Base-by-base conservation (phyloP, 2,797 vertebrate genomes). In the Catharus ustulatus region DNA sequence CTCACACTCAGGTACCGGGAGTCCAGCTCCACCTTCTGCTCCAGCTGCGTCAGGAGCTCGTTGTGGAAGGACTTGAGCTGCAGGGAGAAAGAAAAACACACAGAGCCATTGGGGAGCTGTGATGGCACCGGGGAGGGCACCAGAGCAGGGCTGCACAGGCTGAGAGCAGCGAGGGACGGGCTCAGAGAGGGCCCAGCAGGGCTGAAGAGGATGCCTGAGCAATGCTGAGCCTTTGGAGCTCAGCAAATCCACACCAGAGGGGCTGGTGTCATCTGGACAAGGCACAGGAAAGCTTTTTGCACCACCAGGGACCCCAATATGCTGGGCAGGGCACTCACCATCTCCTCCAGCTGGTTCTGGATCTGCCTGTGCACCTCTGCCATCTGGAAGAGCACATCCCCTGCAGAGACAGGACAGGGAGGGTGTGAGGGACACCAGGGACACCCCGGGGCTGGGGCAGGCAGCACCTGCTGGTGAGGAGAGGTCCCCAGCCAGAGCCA, bases 371-470 rank as follows among this genome's bases (percentile, higher is more conserved):
- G 99, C 84, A 99, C 99, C 85, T 99, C 99, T 3, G 99, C 99
- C 99, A 99, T 99, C 98, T 99, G 99, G 98, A 99, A 99, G 30
- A 99, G 99, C 38, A 99, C 99, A 0, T 99, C 99, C 96, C 99
- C 99, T 99, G 98, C 40, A 95, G 94, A 95, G 87, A 97, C 43
- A 92, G 66, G 67, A 6, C 12, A 18, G 34, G 22, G 18, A 16
- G 21, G 12, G 14, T 5, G 21, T 76, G 72, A 85, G 87, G 59
- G 29, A 52, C 3, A 7, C 27, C 0, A 0, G n/a, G 19, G 6
- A 63, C 36, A 22, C 3, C 20, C 19, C 0, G 0, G 15, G 24
- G 64, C 43, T 46, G 51, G 49, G 49, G 29, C 38, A 54, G 67
- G 49, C 5, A 18, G 67, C 14, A 29, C 10, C 11, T 24, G 8